A percentile compares a stretch with the other conserved stretches of the same genome.
phyloP scores from a whole-genome alignment of 2,113 vertebrate species.

The Narcine bancroftii region DNA sequence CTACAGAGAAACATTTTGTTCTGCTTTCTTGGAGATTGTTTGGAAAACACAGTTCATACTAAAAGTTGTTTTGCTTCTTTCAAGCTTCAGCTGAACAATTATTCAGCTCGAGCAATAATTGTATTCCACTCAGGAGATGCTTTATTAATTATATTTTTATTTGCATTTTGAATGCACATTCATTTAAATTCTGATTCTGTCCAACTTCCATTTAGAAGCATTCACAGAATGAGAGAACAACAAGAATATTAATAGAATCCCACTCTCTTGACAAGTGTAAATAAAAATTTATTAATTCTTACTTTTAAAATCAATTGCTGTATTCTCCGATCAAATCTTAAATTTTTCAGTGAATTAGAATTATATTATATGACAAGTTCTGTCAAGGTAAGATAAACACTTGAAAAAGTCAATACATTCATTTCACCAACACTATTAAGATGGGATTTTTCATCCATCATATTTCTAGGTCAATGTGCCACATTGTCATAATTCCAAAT shows the following conservation, averaged over 20 bases:
- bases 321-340: not conserved
- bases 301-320: not conserved
- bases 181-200: not conserved
- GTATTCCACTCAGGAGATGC: not conserved
- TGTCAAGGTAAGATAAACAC: not conserved
- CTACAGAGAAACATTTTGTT: not conserved
- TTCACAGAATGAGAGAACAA: not conserved
- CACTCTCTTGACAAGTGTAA: not conserved
- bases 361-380: not conserved
- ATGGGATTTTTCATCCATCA: not conserved
- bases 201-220: not conserved
- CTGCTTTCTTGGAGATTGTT: not conserved
- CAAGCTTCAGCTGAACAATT: constrained; percentile 4
- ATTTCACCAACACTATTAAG: constrained; percentile 9
- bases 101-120: not conserved
- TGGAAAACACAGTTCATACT: not conserved
- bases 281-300: not conserved
- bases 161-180: not conserved
- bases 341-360: not conserved
- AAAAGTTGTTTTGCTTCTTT: not conserved
- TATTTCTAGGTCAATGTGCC: not conserved
- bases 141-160: not conserved
- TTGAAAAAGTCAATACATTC: constrained; percentile 7
- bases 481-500: not conserved
- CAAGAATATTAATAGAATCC: not conserved